Percentiles rank a stretch among this genome's conserved stretches.
Evolutionary conservation across 2,888 invertebrate species (phyloP).

Genomic region (Leucoptera coffeella): DNA sequence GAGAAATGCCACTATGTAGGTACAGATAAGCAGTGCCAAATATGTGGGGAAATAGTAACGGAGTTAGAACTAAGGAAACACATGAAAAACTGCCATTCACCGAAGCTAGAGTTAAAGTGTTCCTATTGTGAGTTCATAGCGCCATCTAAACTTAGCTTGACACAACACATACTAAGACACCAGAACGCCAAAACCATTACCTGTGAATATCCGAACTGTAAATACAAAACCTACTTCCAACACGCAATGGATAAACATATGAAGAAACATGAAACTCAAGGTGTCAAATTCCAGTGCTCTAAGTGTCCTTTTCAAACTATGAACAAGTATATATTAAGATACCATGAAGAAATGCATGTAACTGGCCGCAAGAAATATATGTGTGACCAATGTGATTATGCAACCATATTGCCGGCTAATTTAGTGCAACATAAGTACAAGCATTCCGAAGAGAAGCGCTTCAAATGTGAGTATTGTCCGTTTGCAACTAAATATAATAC

Average conservation of each 20-base stretch:
- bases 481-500: constrained; percentile 44
- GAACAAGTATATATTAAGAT: constrained; percentile 37
- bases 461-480: constrained; percentile 40
- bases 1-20: constrained; percentile 22
- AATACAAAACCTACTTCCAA: constrained; percentile 32
- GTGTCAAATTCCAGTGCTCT: constrained; percentile 30
- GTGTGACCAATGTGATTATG: constrained; percentile 38
- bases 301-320: constrained; percentile 37
- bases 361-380: constrained; percentile 31
- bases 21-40: constrained; percentile 28
- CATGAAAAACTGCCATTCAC: constrained; percentile 19
- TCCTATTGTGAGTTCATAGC: constrained; percentile 32
- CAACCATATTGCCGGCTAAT: constrained; percentile 34
- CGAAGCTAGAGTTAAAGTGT: constrained; percentile 17
- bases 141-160: constrained; percentile 22
- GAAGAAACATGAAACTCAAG: constrained; percentile 22
- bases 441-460: constrained; percentile 34
- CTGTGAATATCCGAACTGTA: constrained; percentile 24
- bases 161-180: constrained; percentile 32
- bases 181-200: constrained; percentile 27
- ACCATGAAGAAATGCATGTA: constrained; percentile 35
- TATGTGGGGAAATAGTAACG: constrained; percentile 26
- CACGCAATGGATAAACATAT: constrained; percentile 35
- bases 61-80: constrained; percentile 24
- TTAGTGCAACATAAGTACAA: constrained; percentile 42